Evolutionary conservation across 2,113 vertebrate species (phyloP).

Genomic region (Phaetusa simplex): DNA sequence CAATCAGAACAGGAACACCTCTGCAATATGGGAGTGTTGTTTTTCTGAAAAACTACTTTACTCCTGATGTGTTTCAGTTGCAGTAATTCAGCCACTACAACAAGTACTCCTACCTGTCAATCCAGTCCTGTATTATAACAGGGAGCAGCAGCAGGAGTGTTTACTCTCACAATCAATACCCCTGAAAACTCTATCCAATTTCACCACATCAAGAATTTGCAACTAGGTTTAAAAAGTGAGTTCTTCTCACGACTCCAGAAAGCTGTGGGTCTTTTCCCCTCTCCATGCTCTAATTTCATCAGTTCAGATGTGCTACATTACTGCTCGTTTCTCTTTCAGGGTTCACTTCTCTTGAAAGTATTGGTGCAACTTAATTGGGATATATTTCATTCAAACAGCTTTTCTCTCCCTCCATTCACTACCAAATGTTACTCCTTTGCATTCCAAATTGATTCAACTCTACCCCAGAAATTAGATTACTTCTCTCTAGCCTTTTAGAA

Average conservation of each 20-base stretch:
- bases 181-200: not conserved
- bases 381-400: not conserved
- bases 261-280: not conserved
- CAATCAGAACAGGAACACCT: not conserved
- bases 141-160: not conserved
- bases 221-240: not conserved
- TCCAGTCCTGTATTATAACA: not conserved
- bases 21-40: rapidly evolving
- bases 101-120: not conserved
- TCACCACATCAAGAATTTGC: not conserved
- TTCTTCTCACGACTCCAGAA: not conserved
- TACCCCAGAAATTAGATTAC: not conserved
- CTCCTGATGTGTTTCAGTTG: not conserved
- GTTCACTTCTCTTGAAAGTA: not conserved
- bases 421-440: not conserved
- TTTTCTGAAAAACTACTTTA: not conserved
- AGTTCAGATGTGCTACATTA: not conserved
- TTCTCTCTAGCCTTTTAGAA: not conserved
- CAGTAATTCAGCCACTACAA: not conserved
- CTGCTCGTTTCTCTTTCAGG: not conserved
- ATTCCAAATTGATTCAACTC: not conserved
- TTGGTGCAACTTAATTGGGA: not conserved
- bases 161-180: not conserved
- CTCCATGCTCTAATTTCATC: not conserved
- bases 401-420: not conserved